Evolutionary conservation across 1,140 invertebrate genomes (phyloP).

Genomic region (Chlorops oryzae): DNA sequence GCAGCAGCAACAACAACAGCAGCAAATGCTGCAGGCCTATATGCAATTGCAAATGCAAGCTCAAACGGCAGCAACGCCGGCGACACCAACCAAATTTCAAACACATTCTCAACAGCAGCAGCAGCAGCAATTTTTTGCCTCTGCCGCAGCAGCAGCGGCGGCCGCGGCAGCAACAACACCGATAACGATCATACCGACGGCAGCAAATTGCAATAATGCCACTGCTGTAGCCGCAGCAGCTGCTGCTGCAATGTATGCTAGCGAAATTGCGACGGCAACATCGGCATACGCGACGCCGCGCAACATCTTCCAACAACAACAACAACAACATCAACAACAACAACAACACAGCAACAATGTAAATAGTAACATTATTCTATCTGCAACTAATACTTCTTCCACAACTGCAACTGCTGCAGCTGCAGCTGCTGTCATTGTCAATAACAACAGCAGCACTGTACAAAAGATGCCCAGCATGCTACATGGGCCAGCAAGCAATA

Average conservation of each 20-base stretch:
- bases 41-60: conserved; percentile 42
- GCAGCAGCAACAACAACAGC: conserved; percentile 21
- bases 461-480: too few species aligned
- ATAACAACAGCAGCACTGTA: conserved; percentile 8
- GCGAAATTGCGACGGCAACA: conserved; percentile 33
- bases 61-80: conserved; percentile 19
- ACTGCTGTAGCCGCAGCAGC: conserved; percentile 33
- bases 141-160: background rate
- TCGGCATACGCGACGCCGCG: conserved; percentile 12
- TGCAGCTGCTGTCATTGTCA: conserved; percentile 10
- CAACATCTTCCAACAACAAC: conserved; percentile 27
- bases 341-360: conserved; percentile 44
- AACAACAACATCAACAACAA: conserved; percentile 40
- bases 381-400: conserved; percentile 44
- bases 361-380: conserved; percentile 35
- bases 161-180: conserved; percentile 30
- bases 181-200: conserved; percentile 35
- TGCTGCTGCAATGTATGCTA: conserved; percentile 35
- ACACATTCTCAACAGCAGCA: conserved; percentile 10
- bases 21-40: conserved; percentile 41
- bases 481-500: too few species aligned
- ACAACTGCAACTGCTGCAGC: conserved; percentile 24
- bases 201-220: conserved; percentile 30
- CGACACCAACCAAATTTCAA: conserved; percentile 35
- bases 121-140: conserved; percentile 30